A percentile compares a stretch with the other conserved stretches of the same genome.
phyloP scores from a whole-genome alignment of 2,888 invertebrate genomes.

The Apamea epomidion region DNA sequence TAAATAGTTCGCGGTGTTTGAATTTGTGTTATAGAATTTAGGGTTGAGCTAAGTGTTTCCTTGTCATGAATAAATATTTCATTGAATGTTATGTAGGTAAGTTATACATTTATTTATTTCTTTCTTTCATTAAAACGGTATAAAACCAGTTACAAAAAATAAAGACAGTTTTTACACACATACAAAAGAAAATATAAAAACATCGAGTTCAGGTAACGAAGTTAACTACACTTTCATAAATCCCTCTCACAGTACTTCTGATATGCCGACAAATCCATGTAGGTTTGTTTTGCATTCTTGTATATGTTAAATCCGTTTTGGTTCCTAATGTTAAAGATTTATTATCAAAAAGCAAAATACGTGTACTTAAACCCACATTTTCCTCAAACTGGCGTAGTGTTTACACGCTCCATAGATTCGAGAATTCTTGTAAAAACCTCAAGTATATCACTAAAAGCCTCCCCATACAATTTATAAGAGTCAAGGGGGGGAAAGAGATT shows the following conservation, averaged over 20 bases:
- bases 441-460: constrained; percentile 60
- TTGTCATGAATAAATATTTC: constrained; percentile 8
- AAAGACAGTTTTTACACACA: too few relatives aligned
- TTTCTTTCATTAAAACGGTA: too few relatives aligned
- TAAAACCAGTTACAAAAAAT: too few relatives aligned
- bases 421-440: constrained; percentile 51
- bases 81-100: background rate
- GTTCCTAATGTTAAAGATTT: background rate
- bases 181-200: too few relatives aligned
- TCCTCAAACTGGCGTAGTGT: constrained; percentile 38
- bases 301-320: background rate
- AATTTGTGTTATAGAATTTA: constrained; percentile 4
- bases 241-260: too few relatives aligned
- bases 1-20: constrained; percentile 12
- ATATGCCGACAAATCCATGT: too few relatives aligned
- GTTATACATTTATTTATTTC: too few relatives aligned
- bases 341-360: background rate
- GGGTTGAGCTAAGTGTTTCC: constrained; percentile 4
- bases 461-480: constrained; percentile 55
- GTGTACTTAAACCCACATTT: background rate
- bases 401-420: constrained; percentile 46
- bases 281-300: background rate
- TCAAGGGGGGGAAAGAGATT: constrained; percentile 60
- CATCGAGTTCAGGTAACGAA: too few relatives aligned
- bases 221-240: too few relatives aligned